Base-by-base conservation (phyloP, 30 jellyfish, hydroid and myxozoan genomes). In the Hydractinia symbiolongicarpus region DNA sequence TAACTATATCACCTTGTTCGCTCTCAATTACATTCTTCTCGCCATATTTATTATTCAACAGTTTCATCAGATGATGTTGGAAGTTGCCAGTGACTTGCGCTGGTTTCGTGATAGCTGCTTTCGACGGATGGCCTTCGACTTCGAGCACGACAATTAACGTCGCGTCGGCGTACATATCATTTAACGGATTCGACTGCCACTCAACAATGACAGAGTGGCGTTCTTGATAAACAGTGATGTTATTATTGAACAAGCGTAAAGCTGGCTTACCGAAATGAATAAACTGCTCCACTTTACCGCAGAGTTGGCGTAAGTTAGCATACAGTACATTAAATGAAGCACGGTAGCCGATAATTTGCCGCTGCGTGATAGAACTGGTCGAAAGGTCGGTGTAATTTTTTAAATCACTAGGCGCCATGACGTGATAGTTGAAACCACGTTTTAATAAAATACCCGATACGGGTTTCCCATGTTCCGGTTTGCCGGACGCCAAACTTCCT, bases 351-450 rank as follows among this genome's bases (percentile, higher is more conserved):
- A 91, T 79, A 54, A 91, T 91, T 81, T 91, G 98, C 13, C 96
- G 81, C 60, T 91, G 96, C 61, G 86, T 82, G 10, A 91, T 91
- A n/a, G 91, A 66, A 84, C 98, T 91, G 13, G 96, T 91, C 11
- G 96, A 76, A 4, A 86, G 53, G 54, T 91, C 98, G 6, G 98
- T 91, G 87, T 91, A 91, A 66, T 86, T 90, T 54, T 86, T 95
- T 54, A 94, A 86, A 67, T 94, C 99, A 11, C 90, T 60, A 9
- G 99, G 97, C 49, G 99, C 95, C 97, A 94, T 89, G 72, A 94
- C 85, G 67, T 94, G 97, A 77, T 94, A 94, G 55, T 89, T 89
- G 86, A 94, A 94, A 13, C 99, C 99, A 44, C 99, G 84, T 57
- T 94, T 94, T 19, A 94, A 66, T 7, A 94, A 84, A 50, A 94